Conservation (phyloP, 1,140 invertebrate species). For the Hylaeus volcanicus region DNA sequence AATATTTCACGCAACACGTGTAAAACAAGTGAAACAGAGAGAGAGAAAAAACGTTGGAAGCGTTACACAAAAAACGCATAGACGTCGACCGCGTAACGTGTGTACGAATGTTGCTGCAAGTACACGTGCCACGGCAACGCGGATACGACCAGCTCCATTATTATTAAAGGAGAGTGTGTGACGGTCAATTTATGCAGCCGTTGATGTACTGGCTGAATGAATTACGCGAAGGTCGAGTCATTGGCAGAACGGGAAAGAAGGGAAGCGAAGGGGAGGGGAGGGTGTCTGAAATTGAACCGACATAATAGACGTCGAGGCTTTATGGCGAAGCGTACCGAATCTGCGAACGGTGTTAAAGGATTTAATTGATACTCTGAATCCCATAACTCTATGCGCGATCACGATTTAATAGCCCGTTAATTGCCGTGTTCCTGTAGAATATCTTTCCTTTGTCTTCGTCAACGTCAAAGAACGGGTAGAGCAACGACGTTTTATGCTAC, state of each 20-base stretch:
- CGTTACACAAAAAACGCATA: no score
- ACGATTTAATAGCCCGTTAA: neutral
- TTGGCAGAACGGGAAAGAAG: neutral
- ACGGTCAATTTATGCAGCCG: neutral
- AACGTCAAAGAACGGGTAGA: neutral
- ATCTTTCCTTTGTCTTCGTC: neutral
- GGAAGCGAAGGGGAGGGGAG: neutral
- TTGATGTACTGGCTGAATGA: neutral
- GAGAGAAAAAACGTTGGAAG: neutral
- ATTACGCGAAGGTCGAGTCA: slow-evolving; percentile 24
- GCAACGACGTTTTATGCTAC: neutral
- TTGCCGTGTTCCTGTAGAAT: neutral
- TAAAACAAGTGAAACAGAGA: neutral
- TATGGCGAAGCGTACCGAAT: neutral
- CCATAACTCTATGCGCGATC: neutral
- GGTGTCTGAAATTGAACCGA: neutral
- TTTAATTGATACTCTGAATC: slow-evolving; percentile 14
- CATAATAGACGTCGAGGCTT: neutral
- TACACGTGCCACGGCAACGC: neutral
- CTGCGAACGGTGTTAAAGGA: neutral
- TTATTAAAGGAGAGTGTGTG: neutral
- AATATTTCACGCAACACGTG: slow-evolving; percentile 6
- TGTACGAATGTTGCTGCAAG: neutral
- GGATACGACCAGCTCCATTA: neutral
- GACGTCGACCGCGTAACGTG: neutral